These are phyloP conservation scores for Sarcophaga subvicina DNA, from an alignment of 2,888 invertebrate species.

Conservation along the genomic window DNA sequence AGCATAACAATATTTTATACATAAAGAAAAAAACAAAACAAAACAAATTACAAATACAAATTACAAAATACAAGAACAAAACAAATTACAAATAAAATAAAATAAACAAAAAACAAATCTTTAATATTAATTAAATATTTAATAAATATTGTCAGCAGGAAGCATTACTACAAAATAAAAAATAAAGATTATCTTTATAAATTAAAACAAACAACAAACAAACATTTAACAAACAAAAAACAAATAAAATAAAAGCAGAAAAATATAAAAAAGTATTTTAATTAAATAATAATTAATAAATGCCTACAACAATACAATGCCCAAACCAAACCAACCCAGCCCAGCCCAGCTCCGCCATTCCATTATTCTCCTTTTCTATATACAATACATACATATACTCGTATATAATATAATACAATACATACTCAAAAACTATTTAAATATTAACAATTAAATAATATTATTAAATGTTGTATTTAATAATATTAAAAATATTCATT, in stretches of 20 bases:
- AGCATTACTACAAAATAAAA: constrained; percentile 42
- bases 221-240: neutral
- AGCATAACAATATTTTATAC: constrained; percentile 64
- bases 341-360: too few species aligned
- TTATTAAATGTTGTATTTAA: too few species aligned
- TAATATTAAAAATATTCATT: neutral
- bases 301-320: neutral
- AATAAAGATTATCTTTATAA: neutral
- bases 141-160: constrained; percentile 48
- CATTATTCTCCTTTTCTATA: neutral
- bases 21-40: constrained; percentile 25
- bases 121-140: neutral
- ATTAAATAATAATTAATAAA: constrained; percentile 1
- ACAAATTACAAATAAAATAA: constrained; percentile 4
- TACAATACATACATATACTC: neutral
- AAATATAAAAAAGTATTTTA: neutral
- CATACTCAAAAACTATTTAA: neutral
- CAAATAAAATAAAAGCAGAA: neutral
- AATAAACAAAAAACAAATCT: constrained; percentile 20
- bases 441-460: neutral
- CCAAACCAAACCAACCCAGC: neutral
- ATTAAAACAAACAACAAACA: neutral
- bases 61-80: constrained; percentile 27
- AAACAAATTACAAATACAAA: constrained; percentile 29
- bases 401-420: neutral